A percentile compares a stretch with the other conserved stretches of the same genome.
Conservation (phyloP, 2,797 vertebrate species). For the Molossus alvarezi region DNA sequence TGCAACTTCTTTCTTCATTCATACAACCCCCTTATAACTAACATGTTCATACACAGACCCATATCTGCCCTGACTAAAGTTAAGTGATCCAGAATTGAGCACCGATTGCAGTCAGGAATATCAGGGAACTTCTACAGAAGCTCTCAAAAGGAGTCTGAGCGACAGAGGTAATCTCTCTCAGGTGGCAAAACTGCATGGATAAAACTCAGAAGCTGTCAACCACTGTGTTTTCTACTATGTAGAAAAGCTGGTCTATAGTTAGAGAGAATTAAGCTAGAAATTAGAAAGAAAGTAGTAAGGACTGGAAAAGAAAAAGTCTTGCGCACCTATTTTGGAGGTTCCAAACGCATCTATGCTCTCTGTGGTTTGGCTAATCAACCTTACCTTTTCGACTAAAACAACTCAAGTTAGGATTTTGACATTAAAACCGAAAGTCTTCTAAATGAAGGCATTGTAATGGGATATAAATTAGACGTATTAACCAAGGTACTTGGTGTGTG, state of each 20-base stretch:
- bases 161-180: background rate
- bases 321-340: background rate
- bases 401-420: slow-evolving; percentile 32
- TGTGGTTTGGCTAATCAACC: background rate
- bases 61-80: background rate
- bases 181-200: background rate
- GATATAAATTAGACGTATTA: background rate
- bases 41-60: background rate
- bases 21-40: background rate
- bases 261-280: background rate
- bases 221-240: background rate
- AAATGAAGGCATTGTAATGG: background rate
- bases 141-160: slow-evolving; percentile 9
- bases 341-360: background rate
- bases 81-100: background rate
- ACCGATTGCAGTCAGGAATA: background rate
- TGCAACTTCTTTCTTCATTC: background rate
- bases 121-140: background rate
- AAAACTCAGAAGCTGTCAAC: background rate
- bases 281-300: background rate
- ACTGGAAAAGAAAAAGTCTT: background rate
- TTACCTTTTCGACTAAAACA: slow-evolving; percentile 7
- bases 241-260: background rate
- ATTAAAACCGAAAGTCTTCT: slow-evolving; percentile 24
- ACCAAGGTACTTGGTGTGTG: background rate